Percentiles rank a stretch among this genome's conserved stretches.
Evolutionary conservation across 2,113 vertebrate species (phyloP).

Genomic region (Tychaedon coryphoeus): DNA sequence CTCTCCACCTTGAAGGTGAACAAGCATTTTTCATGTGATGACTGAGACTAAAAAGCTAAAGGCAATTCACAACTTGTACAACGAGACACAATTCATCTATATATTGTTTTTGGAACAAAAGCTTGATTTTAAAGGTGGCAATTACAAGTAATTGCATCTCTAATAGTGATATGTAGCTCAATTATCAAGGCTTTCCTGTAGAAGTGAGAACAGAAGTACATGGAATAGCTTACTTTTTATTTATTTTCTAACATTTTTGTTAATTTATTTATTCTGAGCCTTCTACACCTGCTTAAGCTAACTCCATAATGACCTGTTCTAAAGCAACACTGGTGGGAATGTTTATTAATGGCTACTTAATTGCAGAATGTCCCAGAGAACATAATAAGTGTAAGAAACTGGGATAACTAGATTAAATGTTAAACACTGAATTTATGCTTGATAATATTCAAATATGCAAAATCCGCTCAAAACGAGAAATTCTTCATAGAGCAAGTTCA

Average conservation of each 20-base stretch:
- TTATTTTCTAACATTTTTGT: neutral
- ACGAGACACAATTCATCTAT: neutral
- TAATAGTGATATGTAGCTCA: conserved; percentile 32
- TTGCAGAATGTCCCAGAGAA: conserved; percentile 17
- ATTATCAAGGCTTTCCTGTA: neutral
- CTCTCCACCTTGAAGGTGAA: neutral
- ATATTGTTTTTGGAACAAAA: conserved; percentile 12
- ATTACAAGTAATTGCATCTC: conserved; percentile 28
- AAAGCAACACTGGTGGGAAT: neutral
- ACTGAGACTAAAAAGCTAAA: neutral
- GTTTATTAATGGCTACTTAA: conserved; percentile 44
- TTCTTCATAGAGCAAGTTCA: neutral
- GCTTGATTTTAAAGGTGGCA: neutral
- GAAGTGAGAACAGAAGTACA: neutral
- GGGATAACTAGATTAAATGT: conserved; percentile 27
- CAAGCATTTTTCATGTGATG: neutral
- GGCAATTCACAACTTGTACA: neutral
- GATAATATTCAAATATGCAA: neutral
- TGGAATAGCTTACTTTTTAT: neutral
- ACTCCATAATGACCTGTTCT: neutral
- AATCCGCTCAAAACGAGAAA: neutral
- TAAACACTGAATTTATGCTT: conserved; percentile 4
- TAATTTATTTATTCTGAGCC: neutral
- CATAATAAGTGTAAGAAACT: conserved; percentile 1
- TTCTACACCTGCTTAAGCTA: conserved; percentile 11